These are phyloP conservation scores for Poeciliopsis presidionis DNA, from an alignment of 2,797 vertebrate genomes.

Conservation along the genomic window DNA sequence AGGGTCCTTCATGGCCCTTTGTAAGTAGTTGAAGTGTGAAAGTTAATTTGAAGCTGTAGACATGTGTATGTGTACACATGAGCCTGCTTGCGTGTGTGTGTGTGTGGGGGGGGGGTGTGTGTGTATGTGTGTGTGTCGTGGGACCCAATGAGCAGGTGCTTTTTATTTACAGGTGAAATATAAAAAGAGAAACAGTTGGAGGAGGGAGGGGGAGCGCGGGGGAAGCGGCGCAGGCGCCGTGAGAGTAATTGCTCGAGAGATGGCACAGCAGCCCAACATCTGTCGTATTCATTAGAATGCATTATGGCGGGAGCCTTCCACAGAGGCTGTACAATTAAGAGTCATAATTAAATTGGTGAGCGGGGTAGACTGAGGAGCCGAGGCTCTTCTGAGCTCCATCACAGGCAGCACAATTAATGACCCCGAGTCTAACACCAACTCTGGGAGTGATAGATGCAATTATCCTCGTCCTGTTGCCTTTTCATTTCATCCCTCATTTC, in stretches of 20 bases:
- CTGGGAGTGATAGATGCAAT: constrained; percentile 69
- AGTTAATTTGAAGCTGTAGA: constrained; percentile 71
- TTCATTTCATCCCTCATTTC: constrained; percentile 15
- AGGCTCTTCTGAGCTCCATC: constrained; percentile 64
- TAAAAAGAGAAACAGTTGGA: constrained; percentile 75
- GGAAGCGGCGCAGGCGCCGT: constrained; percentile 57
- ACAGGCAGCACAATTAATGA: constrained; percentile 76
- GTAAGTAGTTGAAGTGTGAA: constrained; percentile 72
- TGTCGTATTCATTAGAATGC: constrained; percentile 85
- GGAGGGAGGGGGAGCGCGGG: constrained; percentile 24
- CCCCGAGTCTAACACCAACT: constrained; percentile 70
- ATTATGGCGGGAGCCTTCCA: constrained; percentile 79
- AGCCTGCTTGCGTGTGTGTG: constrained; percentile 31
- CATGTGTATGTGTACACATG: constrained; percentile 30
- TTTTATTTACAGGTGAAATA: constrained; percentile 80
- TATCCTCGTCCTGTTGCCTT: constrained; percentile 54
- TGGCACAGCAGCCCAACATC: constrained; percentile 83
- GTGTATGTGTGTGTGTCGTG: constrained; percentile 35
- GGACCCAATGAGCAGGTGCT: constrained; percentile 70
- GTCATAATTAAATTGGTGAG: constrained; percentile 84
- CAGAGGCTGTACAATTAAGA: constrained; percentile 83
- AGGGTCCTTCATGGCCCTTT: constrained; percentile 70
- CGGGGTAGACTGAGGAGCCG: constrained; percentile 69
- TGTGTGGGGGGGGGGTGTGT: constrained; percentile 34
- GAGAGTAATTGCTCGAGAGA: constrained; percentile 82